Base-by-base conservation (phyloP, 1,140 invertebrate species). In the Chelonus insularis region DNA sequence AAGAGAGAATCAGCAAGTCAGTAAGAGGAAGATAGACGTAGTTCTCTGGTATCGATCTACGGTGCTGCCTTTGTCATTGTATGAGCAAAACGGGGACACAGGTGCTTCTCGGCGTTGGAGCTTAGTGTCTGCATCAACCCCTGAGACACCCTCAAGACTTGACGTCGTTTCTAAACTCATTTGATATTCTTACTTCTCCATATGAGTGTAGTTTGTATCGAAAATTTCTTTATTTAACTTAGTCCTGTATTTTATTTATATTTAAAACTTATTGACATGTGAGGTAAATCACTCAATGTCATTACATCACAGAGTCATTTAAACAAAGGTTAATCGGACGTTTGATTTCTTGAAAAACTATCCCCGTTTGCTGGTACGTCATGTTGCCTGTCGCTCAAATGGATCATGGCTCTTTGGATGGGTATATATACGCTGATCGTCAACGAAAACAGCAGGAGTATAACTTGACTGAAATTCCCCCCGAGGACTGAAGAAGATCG, bases 51-150 rank as follows among this genome's bases (percentile, higher is more conserved):
- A 74, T 74, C 73, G 72, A 77, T 74, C 74, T 70, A 70, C 69
- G 71, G 68, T 64, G 68, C 68, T 64, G 70, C 45, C 25, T 74
- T 74, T 66, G 65, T 68, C 66, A 62, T 9, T 50, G 8, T 29
- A 61, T 63, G 72, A 64, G 67, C 65, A 66, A 63, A 71, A 66
- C 67, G 63, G 67, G 72, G 73, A 74, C 74, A 75, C 75, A 77
- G 76, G 75, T 77, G 75, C 68, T 71, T 68, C 72, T 69, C 68
- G 43, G 67, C 68, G 68, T 71, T 72, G 66, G 66, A 69, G 75
- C 72, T 74, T 75, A 75, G 71, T 65, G 67, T 72, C 68, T 75
- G 67, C 68, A 70, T 66, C 65, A 70, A 65, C 69, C 68, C 64
- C 62, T 43, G 43, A 51, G 54, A 65, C 66, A 65, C 41, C 68